Evolutionary conservation across 2,113 vertebrate genomes (phyloP), one percentile per base, ranked within the genome.

Genomic region (Syngnathus typhle): DNA sequence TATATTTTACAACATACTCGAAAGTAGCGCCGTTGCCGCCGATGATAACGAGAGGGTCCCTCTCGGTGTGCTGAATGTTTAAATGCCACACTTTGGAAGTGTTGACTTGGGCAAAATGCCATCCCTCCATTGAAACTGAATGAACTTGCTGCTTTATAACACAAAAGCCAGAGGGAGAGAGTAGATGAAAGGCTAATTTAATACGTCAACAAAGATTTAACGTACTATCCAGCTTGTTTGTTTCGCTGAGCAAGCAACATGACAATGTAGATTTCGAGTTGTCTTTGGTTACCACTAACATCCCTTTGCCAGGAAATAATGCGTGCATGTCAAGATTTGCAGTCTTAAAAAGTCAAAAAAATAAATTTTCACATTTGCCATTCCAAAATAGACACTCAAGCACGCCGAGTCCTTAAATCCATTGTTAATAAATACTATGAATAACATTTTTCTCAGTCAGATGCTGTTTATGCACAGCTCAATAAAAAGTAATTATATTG

Each of bases 71-170:
- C 56, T 54, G 44, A 51, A 67, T 63, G 49, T 74, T 32, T 80
- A 81, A 88, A 88, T 84, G 73, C 44, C 77, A 82, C 1, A 19
- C 27, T 65, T 61, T 47, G 39, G 55, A 39, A 56, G 41, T 69
- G 75, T 84, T 76, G 74, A 81, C 79, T 74, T 16, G 0, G 66
- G 59, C 66, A 64, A 74, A 83, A 78, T 72, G 81, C 68, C 77
- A 73, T 52, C n/a, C 32, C 12, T 66, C 15, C 70, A 59, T 64
- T 79, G 69, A 77, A 65, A 56, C 37, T 54, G 6, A 67, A 72
- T 74, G 52, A 39, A 76, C 56, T 61, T 64, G 58, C 61, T 64
- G 10, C 39, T 69, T 77, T 73, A 69, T 68, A 56, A 54, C 32
- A 56, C 56, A 77, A 63, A 78, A 70, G 67, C 55, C 68, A 61